phyloP scores from a whole-genome alignment of 1,140 invertebrate species.

The Ptiloglossa arizonensis region DNA sequence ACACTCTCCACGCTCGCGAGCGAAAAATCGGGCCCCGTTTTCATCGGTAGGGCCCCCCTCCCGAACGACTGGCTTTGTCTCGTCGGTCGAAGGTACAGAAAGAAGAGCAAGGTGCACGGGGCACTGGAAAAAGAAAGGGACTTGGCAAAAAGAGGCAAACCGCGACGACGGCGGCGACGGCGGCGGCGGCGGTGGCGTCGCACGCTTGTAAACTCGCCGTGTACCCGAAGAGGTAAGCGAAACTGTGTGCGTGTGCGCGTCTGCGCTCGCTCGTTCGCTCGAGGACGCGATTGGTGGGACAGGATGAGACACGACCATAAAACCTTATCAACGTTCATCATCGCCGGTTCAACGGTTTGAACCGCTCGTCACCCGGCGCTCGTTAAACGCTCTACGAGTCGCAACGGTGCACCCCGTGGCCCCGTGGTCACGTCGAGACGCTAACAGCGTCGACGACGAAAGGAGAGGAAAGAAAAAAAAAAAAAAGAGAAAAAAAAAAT shows the following conservation, averaged over 20 bases:
- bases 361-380: constrained; percentile 68
- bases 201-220: constrained; percentile 22
- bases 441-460: constrained; percentile 21
- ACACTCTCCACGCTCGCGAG: too few relatives aligned
- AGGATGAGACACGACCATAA: constrained; percentile 73
- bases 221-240: constrained; percentile 32
- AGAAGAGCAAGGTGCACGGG: constrained; percentile 16
- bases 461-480: background rate
- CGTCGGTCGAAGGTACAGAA: too few relatives aligned
- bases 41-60: too few relatives aligned
- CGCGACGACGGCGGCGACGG: too few relatives aligned
- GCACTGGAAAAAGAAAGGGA: constrained; percentile 4
- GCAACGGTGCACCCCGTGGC: constrained; percentile 44
- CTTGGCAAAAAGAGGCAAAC: constrained; percentile 7
- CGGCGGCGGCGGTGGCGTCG: constrained; percentile 4
- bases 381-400: constrained; percentile 67
- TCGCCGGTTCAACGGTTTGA: constrained; percentile 71
- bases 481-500: background rate
- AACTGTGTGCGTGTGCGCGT: background rate
- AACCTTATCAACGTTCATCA: constrained; percentile 75
- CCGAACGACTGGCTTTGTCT: too few relatives aligned
- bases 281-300: constrained; percentile 60
- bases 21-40: too few relatives aligned
- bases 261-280: constrained; percentile 21
- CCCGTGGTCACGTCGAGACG: constrained; percentile 51